phyloP scores from a whole-genome alignment of 2,797 vertebrate genomes.

The Anniella stebbinsi region DNA sequence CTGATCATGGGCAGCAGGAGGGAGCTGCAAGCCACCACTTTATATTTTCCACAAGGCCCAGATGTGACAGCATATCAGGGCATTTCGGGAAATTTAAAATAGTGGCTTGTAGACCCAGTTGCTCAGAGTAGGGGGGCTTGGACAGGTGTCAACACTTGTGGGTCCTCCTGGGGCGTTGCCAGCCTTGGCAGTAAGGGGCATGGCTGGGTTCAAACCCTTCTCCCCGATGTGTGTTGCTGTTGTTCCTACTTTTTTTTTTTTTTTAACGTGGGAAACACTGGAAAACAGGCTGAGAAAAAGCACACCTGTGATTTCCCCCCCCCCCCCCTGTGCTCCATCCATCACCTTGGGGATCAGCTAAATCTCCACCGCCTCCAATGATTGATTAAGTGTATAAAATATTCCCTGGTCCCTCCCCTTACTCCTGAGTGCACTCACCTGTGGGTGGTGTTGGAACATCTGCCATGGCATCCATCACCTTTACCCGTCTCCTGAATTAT shows the following conservation, averaged over 20 bases:
- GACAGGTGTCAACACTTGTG: neutral
- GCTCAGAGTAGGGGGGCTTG: neutral
- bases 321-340: too few species aligned
- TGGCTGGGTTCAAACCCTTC: neutral
- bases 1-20: neutral
- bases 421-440: neutral
- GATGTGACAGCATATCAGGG: too few species aligned
- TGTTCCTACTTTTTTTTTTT: too few species aligned
- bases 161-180: neutral
- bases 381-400: neutral
- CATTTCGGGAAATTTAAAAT: neutral
- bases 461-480: conserved; percentile 60
- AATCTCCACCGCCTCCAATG: neutral
- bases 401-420: neutral
- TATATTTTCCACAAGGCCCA: neutral
- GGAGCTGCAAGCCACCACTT: neutral
- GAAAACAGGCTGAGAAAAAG: neutral
- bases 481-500: neutral
- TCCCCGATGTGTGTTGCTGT: neutral
- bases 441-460: conserved; percentile 1
- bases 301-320: too few species aligned
- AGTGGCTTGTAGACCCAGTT: neutral
- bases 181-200: neutral
- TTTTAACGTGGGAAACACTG: too few species aligned
- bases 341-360: neutral